A percentile compares a stretch with the other conserved stretches of the same genome.
phyloP scores from a whole-genome alignment of 2,888 invertebrate species.

The Rhamnusium bicolor region DNA sequence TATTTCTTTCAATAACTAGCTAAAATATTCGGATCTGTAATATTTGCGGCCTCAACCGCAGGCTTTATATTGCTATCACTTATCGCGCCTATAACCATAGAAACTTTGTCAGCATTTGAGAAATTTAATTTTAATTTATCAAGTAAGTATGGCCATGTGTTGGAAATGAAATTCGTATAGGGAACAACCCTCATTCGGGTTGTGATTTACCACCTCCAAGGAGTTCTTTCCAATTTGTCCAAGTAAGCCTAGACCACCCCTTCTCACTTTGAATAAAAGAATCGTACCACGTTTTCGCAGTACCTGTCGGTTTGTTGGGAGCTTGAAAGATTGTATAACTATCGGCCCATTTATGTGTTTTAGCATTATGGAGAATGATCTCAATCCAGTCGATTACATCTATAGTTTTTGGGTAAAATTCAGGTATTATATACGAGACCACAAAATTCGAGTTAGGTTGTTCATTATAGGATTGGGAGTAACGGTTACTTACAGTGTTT shows the following conservation, averaged over 20 bases:
- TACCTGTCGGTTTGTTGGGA: not conserved
- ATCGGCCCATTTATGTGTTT: not conserved
- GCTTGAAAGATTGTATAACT: not conserved
- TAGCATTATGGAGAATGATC: not conserved
- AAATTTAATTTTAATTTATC: conserved; percentile 23
- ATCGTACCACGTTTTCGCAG: not conserved
- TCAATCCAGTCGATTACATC: not conserved
- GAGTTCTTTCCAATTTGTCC: not conserved
- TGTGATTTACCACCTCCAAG: conserved; percentile 8
- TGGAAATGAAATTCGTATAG: conserved; percentile 24
- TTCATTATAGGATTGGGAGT: not conserved
- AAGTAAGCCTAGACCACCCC: not conserved
- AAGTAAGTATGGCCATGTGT: conserved; percentile 23
- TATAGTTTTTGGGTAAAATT: not conserved
- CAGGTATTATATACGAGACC: not conserved
- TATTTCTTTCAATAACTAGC: too few species aligned
- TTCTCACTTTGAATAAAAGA: not conserved
- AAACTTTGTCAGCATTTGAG: conserved; percentile 1
- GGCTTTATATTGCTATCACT: too few species aligned
- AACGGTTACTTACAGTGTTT: not conserved
- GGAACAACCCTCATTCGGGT: conserved; percentile 7
- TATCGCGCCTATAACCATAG: not conserved
- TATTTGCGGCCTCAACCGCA: too few species aligned
- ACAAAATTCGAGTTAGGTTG: not conserved
- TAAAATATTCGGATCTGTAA: too few species aligned